phyloP scores from a whole-genome alignment of 2,888 invertebrate species.

The Acheta domesticus region DNA sequence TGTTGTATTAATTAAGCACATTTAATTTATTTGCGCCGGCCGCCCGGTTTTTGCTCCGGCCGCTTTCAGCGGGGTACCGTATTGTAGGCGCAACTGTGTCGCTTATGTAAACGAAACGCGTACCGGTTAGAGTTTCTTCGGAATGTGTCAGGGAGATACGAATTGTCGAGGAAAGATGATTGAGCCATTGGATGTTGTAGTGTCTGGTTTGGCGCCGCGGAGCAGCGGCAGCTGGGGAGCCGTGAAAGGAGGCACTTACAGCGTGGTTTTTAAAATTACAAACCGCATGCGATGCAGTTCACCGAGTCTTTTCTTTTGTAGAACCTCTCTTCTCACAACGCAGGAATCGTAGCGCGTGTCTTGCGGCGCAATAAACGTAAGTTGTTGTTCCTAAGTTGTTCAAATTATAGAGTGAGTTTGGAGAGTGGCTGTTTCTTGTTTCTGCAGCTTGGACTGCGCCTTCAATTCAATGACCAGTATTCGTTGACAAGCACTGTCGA shows the following conservation, averaged over 20 bases:
- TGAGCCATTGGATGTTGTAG: not conserved
- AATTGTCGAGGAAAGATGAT: not conserved
- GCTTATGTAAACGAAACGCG: not conserved
- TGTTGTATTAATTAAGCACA: conserved; percentile 7
- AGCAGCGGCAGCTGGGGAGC: not conserved
- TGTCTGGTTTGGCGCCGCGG: not conserved
- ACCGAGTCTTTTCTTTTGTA: not conserved
- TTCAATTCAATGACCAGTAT: not conserved
- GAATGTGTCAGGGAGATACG: not conserved
- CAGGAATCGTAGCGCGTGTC: conserved; percentile 11
- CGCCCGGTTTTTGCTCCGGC: not conserved
- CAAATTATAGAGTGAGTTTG: not conserved
- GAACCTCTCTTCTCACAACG: not conserved
- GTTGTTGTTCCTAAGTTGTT: not conserved
- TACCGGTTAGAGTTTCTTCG: not conserved
- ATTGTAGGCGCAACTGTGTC: not conserved
- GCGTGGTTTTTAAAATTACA: not conserved
- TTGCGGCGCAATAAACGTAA: not conserved
- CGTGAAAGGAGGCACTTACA: not conserved
- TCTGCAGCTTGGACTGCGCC: not conserved
- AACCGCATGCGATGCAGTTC: not conserved
- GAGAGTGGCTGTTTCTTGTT: not conserved
- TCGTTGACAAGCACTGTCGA: too few species aligned
- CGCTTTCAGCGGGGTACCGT: not conserved
- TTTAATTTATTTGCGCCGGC: not conserved